Conservation (phyloP, 1,140 invertebrate genomes). For the Pseudomyrmex flavicornis region DNA sequence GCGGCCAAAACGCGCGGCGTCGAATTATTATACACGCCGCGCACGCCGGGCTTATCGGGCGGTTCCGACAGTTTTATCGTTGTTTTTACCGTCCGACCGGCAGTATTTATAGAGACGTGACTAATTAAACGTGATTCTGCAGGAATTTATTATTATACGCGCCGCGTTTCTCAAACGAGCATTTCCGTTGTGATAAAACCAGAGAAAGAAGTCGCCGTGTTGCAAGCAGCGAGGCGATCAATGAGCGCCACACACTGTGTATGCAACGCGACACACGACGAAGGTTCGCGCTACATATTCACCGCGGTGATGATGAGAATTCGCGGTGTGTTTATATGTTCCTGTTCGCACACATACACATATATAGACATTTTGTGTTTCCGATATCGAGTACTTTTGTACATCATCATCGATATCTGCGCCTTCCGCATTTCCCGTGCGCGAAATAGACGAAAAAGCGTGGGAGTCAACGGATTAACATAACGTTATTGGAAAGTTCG, state of each 20-base stretch:
- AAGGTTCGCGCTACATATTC: background rate
- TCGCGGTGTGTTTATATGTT: too few relatives aligned
- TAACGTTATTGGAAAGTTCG: conserved; percentile 12
- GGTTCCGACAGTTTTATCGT: background rate
- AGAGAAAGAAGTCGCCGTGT: background rate
- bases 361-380: conserved; percentile 6
- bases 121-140: conserved; percentile 17
- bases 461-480: background rate
- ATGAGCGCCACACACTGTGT: background rate
- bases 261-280: background rate
- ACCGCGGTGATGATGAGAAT: too few relatives aligned
- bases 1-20: background rate
- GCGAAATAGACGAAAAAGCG: conserved; percentile 10
- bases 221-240: background rate
- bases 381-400: background rate
- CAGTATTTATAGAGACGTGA: background rate
- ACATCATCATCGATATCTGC: background rate
- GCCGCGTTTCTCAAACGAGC: too few relatives aligned
- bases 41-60: background rate
- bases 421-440: background rate
- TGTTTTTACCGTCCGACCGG: background rate
- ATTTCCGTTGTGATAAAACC: background rate
- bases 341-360: too few relatives aligned
- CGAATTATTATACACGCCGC: background rate
- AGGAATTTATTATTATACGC: background rate